Percentiles rank a stretch among this genome's conserved stretches.
Evolutionary conservation across 2,797 vertebrate species (phyloP).

Genomic region (Threskiornis aethiopicus): DNA sequence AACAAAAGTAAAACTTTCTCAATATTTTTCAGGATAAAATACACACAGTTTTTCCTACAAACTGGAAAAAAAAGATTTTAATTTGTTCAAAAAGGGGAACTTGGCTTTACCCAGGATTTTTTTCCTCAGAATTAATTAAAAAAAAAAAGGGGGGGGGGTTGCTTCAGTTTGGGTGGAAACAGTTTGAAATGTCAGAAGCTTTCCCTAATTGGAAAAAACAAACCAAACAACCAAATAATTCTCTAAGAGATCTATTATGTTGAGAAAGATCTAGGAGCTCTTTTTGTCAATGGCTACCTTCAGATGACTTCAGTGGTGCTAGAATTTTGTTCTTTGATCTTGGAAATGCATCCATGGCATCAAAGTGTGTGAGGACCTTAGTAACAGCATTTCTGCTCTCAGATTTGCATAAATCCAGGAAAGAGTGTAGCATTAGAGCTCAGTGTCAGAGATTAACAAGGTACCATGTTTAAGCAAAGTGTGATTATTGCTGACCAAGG

Average conservation of each 20-base stretch:
- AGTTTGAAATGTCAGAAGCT: background rate
- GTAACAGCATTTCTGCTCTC: background rate
- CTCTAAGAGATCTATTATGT: background rate
- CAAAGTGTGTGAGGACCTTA: background rate
- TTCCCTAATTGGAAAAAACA: background rate
- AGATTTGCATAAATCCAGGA: conserved; percentile 22
- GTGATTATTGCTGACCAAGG: conserved; percentile 9
- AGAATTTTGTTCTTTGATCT: conserved; percentile 7
- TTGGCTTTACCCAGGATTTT: background rate
- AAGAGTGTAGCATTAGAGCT: background rate
- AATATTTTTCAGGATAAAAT: background rate
- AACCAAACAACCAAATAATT: background rate
- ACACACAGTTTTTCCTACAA: background rate
- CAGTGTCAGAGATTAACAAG: conserved; percentile 27
- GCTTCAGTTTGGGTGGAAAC: background rate
- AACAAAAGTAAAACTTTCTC: background rate
- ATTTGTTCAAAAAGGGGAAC: background rate
- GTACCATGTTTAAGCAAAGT: background rate
- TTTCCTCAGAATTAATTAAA: background rate
- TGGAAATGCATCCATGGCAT: background rate
- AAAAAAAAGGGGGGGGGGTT: background rate
- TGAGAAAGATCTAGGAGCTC: background rate
- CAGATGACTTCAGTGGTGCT: background rate
- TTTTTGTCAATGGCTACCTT: background rate
- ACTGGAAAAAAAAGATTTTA: background rate